phyloP scores from a whole-genome alignment of 2,888 invertebrate species.

The Hanleya hanleyi region DNA sequence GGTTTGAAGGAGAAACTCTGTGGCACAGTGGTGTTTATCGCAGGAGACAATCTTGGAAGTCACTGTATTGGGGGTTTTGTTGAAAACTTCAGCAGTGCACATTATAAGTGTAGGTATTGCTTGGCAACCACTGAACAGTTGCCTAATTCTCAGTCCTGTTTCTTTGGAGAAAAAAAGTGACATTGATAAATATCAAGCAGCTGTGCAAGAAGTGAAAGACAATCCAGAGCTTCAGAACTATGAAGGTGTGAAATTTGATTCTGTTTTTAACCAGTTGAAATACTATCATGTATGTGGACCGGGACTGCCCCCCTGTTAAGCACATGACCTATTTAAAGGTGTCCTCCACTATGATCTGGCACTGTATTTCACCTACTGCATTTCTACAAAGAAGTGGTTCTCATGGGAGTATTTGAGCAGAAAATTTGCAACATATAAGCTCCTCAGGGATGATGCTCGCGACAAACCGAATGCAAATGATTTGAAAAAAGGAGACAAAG shows the following conservation, averaged over 20 bases:
- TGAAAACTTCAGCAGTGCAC: slow-evolving; percentile 11
- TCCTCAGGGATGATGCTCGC: not conserved
- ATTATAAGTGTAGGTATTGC: slow-evolving; percentile 13
- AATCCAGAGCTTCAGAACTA: not conserved
- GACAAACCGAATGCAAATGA: slow-evolving; percentile 6
- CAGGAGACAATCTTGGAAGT: slow-evolving; percentile 12
- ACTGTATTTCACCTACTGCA: slow-evolving; percentile 1
- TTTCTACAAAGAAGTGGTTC: not conserved
- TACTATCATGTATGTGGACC: slow-evolving; percentile 10
- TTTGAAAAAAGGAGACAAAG: slow-evolving; percentile 3
- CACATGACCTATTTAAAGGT: slow-evolving; percentile 11
- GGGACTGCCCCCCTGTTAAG: not conserved
- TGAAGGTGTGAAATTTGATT: slow-evolving; percentile 6
- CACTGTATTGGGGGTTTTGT: slow-evolving; percentile 11
- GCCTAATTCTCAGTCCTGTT: not conserved
- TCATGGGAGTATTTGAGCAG: not conserved
- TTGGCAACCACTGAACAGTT: slow-evolving; percentile 2
- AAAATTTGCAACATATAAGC: not conserved
- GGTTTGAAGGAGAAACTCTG: not conserved
- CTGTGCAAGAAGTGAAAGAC: not conserved
- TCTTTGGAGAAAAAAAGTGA: not conserved
- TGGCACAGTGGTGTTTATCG: not conserved
- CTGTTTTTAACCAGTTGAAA: not conserved
- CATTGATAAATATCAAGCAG: not conserved
- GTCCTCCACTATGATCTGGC: slow-evolving; percentile 2